Evolutionary conservation across 2,797 vertebrate genomes (phyloP), one percentile per base, ranked within the genome.

Genomic region (Dendrocincla tyrannina): DNA sequence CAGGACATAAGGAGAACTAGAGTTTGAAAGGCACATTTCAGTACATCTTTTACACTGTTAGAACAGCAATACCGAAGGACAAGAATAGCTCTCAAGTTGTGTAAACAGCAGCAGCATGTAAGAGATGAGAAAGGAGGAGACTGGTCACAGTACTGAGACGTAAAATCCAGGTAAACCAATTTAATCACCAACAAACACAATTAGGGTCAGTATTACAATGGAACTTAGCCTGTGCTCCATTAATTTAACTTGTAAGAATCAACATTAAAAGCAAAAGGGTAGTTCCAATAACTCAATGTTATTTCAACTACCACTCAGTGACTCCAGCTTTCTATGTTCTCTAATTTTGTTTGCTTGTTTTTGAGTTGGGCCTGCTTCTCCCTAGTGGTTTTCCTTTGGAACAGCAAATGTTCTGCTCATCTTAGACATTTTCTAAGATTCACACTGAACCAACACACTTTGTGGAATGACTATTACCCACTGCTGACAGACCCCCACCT

Each of bases 121-220:
- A 60, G 24, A 66, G 9, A 63, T 3, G 18, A 81, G 58, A 78
- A 86, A 41, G 30, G 1, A 76, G 28, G 50, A 73, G 49, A 32
- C 10, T n/a, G 30, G 78, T 62, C 69, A 85, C 30, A 86, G 33
- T 18, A 64, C 9, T 11, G 25, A 74, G 44, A 85, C 23, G 56
- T 33, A 85, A 96, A 85, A 94, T 47, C 85, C 80, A 91, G 32
- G 46, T 76, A 95, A 93, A 90, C 68, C 70, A 68, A 85, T 74
- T 94, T 90, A 73, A 82, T 77, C 83, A 67, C 77, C 46, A 93
- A 91, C 92, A 95, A 96, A 95, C 83, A 93, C 93, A 78, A 91
- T 89, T 47, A 93, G 69, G 42, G 84, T 95, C 50, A 92, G 35
- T 23, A 88, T 33, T 73, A 49, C 56, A 59, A 28, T 25, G 35